Percentiles rank a stretch among this genome's conserved stretches.
Conservation (phyloP, 2,888 invertebrate species). For the Parasteatoda lunata region DNA sequence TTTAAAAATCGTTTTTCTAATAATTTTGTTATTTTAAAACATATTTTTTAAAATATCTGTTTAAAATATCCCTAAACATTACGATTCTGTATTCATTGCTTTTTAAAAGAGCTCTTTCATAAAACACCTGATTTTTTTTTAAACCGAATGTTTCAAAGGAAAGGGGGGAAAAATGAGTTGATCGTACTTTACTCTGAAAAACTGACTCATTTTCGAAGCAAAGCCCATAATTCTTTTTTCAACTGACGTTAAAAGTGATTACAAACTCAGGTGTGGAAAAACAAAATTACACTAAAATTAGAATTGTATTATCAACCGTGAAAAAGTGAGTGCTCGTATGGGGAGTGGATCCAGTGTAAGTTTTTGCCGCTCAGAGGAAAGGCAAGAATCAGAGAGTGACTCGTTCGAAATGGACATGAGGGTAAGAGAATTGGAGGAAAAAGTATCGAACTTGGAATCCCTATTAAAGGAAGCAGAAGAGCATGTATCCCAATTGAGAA, state of each 20-base stretch:
- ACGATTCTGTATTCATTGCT: too few species aligned
- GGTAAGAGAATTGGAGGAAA: constrained; percentile 51
- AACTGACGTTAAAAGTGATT: background rate
- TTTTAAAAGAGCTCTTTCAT: too few species aligned
- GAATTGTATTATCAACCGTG: background rate
- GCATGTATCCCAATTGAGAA: constrained; percentile 36
- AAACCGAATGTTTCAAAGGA: too few species aligned
- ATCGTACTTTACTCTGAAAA: too few species aligned
- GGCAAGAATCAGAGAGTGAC: constrained; percentile 39
- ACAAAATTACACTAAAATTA: constrained; percentile 23
- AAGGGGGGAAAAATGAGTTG: too few species aligned
- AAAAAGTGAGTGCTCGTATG: constrained; percentile 3
- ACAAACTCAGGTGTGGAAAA: background rate
- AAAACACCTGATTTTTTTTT: too few species aligned
- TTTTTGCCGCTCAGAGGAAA: constrained; percentile 19
- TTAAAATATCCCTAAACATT: too few species aligned
- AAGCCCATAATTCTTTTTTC: background rate
- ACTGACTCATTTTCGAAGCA: too few species aligned
- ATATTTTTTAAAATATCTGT: too few species aligned
- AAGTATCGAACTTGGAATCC: constrained; percentile 29
- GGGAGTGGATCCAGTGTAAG: constrained; percentile 42
- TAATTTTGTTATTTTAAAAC: too few species aligned
- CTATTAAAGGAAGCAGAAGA: constrained; percentile 49
- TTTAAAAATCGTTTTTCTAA: too few species aligned
- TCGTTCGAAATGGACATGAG: constrained; percentile 60